phyloP scores from a whole-genome alignment of 2,888 invertebrate genomes.

The Cephus sareptanus region DNA sequence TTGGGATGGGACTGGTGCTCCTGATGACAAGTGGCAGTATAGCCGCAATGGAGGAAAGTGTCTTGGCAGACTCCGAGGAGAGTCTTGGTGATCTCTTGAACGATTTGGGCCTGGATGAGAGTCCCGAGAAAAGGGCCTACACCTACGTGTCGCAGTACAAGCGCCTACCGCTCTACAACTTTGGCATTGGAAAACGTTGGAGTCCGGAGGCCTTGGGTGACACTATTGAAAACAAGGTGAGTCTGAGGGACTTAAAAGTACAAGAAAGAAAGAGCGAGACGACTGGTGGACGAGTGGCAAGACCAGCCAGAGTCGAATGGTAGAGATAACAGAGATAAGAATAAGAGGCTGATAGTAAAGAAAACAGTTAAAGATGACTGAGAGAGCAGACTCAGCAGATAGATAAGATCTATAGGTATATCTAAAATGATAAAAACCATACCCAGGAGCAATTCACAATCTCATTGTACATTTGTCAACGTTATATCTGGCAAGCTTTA shows the following conservation, averaged over 20 bases:
- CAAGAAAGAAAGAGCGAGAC: not conserved
- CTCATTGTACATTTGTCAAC: not conserved
- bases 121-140: slow-evolving; percentile 67
- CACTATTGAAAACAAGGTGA: slow-evolving; percentile 63
- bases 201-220: slow-evolving; percentile 49
- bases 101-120: slow-evolving; percentile 24
- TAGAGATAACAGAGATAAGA: not conserved
- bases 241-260: slow-evolving; percentile 17
- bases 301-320: not conserved
- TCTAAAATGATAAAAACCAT: not conserved
- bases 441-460: not conserved
- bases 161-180: slow-evolving; percentile 69
- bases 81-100: slow-evolving; percentile 18
- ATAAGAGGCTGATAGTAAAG: not conserved
- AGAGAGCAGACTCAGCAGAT: not conserved
- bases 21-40: not conserved
- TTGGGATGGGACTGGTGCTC: not conserved
- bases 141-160: slow-evolving; percentile 75
- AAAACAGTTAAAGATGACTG: not conserved
- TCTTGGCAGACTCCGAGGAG: slow-evolving; percentile 19
- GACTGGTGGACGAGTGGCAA: not conserved
- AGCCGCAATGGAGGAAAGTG: slow-evolving; percentile 36
- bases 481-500: not conserved
- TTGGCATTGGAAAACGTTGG: slow-evolving; percentile 65
- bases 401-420: not conserved